Base-by-base conservation (phyloP, 2,113 vertebrate species). In the Sminthopsis crassicaudata region DNA sequence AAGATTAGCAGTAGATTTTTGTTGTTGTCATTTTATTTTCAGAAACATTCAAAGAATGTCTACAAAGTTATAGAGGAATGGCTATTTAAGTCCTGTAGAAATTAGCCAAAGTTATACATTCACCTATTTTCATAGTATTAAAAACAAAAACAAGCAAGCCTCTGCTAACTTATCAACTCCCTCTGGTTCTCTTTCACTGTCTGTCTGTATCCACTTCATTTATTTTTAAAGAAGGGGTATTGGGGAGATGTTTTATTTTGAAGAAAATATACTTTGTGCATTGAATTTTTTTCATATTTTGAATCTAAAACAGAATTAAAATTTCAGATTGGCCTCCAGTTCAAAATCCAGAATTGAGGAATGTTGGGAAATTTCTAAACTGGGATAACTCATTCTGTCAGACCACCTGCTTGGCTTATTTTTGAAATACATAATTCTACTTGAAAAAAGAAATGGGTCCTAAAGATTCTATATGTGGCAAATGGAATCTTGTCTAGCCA, bases 251-350 rank as follows among this genome's bases (percentile, higher is more conserved):
- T 0, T 6, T 53, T 1, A 92, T 94, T 91, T 53, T 52, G 23
- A 95, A 46, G 90, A 94, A 93, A 92, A 94, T 26, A 92, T 27
- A 8, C 7, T 90, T 1, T 8, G 19, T 2, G 8, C 19, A 53
- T 23, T 55, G 16, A 90, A 5, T 42, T 95, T 94, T 92, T 84
- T 89, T 89, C 54, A 84, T 22, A n/a, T 84, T 84, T 84, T 84
- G 36, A 84, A 42, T 84, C 67, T 92, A 19, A 96, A 96, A 67
- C 48, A 90, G 46, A 0, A 92, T 91, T 90, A n/a, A 94, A 89
- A 93, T 53, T 8, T 92, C 30, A 24, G 1, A 91, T 67, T 92
- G 52, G 2, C 55, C 46, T 90, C 92, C 3, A 93, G 92, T 92
- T 96, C 24, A 11, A 92, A 76, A 53, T 93, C 84, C n/a, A 8